Conservation (phyloP, 1,140 invertebrate genomes). For the Conopomorpha cramerella region DNA sequence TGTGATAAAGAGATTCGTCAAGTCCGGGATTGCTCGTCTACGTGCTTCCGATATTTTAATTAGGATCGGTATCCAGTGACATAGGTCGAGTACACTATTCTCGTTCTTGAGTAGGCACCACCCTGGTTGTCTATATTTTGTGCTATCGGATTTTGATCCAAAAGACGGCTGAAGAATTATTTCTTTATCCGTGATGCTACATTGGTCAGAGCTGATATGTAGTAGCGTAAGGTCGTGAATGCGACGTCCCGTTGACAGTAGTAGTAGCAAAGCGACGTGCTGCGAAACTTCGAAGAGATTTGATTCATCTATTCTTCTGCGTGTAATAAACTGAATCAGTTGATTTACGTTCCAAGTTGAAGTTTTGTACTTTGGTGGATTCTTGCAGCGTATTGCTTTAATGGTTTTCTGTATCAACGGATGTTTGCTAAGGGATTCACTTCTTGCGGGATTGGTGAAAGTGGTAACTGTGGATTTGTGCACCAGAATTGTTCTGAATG, state of each 20-base stretch:
- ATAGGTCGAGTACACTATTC: background rate
- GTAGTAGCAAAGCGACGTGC: slow-evolving; percentile 12
- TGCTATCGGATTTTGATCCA: slow-evolving; percentile 1
- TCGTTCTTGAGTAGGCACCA: background rate
- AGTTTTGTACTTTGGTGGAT: background rate
- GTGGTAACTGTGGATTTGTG: slow-evolving; percentile 14
- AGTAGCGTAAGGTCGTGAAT: slow-evolving; percentile 23
- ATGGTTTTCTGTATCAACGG: slow-evolving; percentile 8
- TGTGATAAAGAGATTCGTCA: background rate
- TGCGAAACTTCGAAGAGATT: slow-evolving; percentile 14
- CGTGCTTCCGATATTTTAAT: background rate
- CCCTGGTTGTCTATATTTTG: background rate
- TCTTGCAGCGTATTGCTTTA: slow-evolving; percentile 5
- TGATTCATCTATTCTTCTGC: slow-evolving; percentile 1
- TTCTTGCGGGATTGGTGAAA: slow-evolving; percentile 2
- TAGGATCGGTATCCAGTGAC: background rate
- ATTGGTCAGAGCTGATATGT: slow-evolving; percentile 5
- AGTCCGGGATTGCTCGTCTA: background rate
- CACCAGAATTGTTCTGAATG: slow-evolving; percentile 13
- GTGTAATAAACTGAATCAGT: slow-evolving; percentile 1
- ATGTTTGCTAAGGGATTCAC: slow-evolving; percentile 2
- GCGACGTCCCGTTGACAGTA: slow-evolving; percentile 16
- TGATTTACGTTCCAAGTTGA: slow-evolving; percentile 2
- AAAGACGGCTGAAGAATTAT: slow-evolving; percentile 20
- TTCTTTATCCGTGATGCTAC: slow-evolving; percentile 4